Conservation (phyloP, 2,797 vertebrate genomes). For the Ara ararauna region DNA sequence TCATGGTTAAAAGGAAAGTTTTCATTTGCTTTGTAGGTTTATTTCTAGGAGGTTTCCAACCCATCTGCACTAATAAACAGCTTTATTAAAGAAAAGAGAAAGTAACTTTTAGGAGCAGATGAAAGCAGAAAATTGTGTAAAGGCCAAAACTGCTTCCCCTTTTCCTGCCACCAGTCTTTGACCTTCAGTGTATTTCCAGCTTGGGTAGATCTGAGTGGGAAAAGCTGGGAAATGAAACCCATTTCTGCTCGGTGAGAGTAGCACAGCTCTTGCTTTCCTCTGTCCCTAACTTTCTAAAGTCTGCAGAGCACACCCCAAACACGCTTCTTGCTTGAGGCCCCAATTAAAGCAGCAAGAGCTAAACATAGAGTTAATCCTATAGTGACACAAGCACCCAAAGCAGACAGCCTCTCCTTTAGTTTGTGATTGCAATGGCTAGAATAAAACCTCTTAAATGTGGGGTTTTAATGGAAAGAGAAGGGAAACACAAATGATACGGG, state of each 20-base stretch:
- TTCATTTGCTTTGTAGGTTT: neutral
- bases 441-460: neutral
- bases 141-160: neutral
- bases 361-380: neutral
- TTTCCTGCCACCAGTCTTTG: neutral
- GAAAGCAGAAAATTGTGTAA: neutral
- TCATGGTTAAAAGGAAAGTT: neutral
- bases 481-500: fast-evolving
- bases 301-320: neutral
- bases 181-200: neutral
- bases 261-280: neutral
- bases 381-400: neutral
- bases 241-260: neutral
- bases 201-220: neutral
- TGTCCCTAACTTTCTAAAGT: neutral
- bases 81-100: neutral
- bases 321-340: neutral
- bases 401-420: neutral
- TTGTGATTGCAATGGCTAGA: fast-evolving
- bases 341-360: neutral
- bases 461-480: neutral
- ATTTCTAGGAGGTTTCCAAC: neutral
- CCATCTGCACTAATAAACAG: slow-evolving; percentile 5
- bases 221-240: neutral
- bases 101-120: neutral